These are phyloP conservation scores for Machimus rusticus DNA, from an alignment of 2,888 invertebrate species.

Conservation along the genomic window DNA sequence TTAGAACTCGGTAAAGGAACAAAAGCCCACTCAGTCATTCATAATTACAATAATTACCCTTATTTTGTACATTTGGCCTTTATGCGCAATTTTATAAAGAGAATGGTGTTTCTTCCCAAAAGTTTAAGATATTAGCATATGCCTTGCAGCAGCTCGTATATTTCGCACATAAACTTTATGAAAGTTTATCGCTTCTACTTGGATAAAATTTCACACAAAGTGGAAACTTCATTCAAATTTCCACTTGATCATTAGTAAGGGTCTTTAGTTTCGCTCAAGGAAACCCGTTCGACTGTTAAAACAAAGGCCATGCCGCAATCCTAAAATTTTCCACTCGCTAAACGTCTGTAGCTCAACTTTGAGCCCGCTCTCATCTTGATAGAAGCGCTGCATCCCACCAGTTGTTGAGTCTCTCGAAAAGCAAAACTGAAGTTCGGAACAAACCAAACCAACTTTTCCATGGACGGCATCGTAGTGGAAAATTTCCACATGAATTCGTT, in stretches of 20 bases:
- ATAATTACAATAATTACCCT: neutral
- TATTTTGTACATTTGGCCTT: neutral
- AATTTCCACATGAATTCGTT: neutral
- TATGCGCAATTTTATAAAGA: neutral
- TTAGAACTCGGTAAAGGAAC: neutral
- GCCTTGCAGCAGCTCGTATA: neutral
- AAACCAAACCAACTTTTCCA: neutral
- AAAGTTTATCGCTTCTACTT: neutral
- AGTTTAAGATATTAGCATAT: neutral
- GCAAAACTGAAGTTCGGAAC: neutral
- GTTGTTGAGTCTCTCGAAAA: neutral
- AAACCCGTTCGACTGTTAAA: neutral
- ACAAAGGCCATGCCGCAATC: neutral
- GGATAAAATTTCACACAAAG: conserved; percentile 1
- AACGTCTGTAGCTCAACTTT: neutral
- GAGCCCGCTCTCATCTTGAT: neutral
- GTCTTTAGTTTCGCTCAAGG: neutral
- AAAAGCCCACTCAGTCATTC: neutral
- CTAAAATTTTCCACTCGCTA: neutral
- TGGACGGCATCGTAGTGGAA: neutral
- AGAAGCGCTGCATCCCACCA: neutral
- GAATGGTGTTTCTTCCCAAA: neutral
- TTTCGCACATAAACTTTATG: neutral
- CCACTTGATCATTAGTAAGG: neutral
- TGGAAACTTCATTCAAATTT: neutral